Conservation (phyloP, 2,113 vertebrate species). For the Gasterosteus nipponicus region DNA sequence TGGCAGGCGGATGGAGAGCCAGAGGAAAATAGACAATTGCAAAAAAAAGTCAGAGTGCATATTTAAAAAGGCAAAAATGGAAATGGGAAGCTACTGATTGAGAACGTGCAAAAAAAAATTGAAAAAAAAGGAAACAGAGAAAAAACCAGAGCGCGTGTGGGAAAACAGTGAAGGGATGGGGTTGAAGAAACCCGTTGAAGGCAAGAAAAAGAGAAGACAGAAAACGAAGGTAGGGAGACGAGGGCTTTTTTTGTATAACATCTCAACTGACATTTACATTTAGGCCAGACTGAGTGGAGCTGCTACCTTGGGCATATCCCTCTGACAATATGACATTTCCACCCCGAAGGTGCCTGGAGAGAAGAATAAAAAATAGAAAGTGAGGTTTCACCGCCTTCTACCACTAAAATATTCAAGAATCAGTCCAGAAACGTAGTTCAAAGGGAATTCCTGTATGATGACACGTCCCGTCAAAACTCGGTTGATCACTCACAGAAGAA, state of each 20-base stretch:
- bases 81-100: neutral
- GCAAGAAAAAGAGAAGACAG: conserved; percentile 1
- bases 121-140: neutral
- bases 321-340: conserved; percentile 65
- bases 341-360: conserved; percentile 36
- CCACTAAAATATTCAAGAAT: conserved; percentile 56
- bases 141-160: neutral
- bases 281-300: conserved; percentile 57
- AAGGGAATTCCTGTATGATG: conserved; percentile 52
- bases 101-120: neutral
- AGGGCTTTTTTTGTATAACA: conserved; percentile 46
- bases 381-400: conserved; percentile 47
- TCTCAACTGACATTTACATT: conserved; percentile 68
- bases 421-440: conserved; percentile 46
- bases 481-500: conserved; percentile 26
- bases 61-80: conserved; percentile 13
- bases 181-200: neutral
- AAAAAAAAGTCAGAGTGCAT: neutral
- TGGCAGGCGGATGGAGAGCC: conserved; percentile 47
- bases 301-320: conserved; percentile 54
- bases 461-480: conserved; percentile 41
- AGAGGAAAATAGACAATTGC: conserved; percentile 12
- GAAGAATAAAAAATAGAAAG: conserved; percentile 54
- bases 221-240: conserved; percentile 34
- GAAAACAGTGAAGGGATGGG: neutral